Evolutionary conservation across 2,113 vertebrate genomes (phyloP).

Genomic region (Todiramphus saurophagus): DNA sequence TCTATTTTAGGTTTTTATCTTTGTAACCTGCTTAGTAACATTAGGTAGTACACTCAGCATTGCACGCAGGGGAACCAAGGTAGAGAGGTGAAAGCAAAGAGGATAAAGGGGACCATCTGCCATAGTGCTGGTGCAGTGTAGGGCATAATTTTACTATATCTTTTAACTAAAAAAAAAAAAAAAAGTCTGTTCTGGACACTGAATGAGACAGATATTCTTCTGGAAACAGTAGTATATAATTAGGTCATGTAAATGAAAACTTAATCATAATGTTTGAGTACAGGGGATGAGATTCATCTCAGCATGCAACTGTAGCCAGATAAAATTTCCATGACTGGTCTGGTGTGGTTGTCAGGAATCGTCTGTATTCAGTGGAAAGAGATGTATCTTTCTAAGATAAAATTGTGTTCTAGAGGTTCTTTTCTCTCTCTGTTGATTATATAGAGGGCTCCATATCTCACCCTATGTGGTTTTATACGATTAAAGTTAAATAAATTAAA

Average conservation of each 20-base stretch:
- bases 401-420: not conserved
- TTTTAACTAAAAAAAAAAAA: not conserved
- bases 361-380: not conserved
- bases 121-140: not conserved
- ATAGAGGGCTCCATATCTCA: not conserved
- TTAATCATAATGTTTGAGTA: not conserved
- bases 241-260: conserved; percentile 30
- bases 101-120: not conserved
- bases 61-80: not conserved
- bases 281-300: not conserved
- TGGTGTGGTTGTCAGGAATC: not conserved
- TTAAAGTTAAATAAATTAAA: not conserved
- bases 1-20: conserved; percentile 47
- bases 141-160: conserved; percentile 3
- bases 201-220: conserved; percentile 20
- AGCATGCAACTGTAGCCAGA: not conserved
- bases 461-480: not conserved
- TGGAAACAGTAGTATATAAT: conserved; percentile 31
- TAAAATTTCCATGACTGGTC: conserved; percentile 3
- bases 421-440: not conserved
- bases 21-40: not conserved
- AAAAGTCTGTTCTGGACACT: not conserved
- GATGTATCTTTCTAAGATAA: not conserved
- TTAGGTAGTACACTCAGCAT: not conserved
- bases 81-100: conserved; percentile 8